Base-by-base conservation (phyloP, 2,797 vertebrate genomes). In the Pseudopleuronectes americanus region DNA sequence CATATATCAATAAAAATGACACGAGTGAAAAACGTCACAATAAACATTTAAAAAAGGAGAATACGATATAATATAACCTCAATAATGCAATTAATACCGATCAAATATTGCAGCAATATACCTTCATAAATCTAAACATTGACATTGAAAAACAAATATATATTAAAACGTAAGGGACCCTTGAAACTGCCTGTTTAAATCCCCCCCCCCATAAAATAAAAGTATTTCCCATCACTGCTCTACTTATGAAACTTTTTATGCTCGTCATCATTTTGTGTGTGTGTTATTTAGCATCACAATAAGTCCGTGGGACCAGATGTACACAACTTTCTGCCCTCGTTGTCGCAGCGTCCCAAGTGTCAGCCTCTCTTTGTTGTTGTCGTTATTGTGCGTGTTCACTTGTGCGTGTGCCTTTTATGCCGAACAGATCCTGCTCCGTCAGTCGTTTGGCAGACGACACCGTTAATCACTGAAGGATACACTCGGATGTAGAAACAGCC, bases 401-500 rank as follows among this genome's bases (percentile, higher is more conserved):
- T 77, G 67, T 69, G 72, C 71, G 13, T 58, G 54, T 70, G 68
- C 22, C 68, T 70, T 70, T 66, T 58, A 49, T 67, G 21, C n/a
- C 57, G 4, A 16, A 14, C 65, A 79, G 66, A 83, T 71, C 52
- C 59, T 76, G 83, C 81, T 84, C 72, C 36, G 80, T 86, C 72
- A 80, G 79, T 77, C 67, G 4, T 85, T 85, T 72, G 57, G 68
- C 36, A 3, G 38, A 68, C 73, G 84, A 82, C 83, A 84, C 76
- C 63, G 17, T 87, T 80, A 83, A 86, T 85, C 71, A 80, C 64
- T 65, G 55, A 76, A 71, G 72, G 65, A 70, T 72, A 57, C 57
- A 60, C 48, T 19, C 71, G 65, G 51, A 78, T 13, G 63, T 67
- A 73, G 77, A 81, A 63, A 64, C 64, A 62, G 52, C 24, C 58